Conservation (phyloP, 2,888 invertebrate genomes). For the Cotesia congregata region DNA sequence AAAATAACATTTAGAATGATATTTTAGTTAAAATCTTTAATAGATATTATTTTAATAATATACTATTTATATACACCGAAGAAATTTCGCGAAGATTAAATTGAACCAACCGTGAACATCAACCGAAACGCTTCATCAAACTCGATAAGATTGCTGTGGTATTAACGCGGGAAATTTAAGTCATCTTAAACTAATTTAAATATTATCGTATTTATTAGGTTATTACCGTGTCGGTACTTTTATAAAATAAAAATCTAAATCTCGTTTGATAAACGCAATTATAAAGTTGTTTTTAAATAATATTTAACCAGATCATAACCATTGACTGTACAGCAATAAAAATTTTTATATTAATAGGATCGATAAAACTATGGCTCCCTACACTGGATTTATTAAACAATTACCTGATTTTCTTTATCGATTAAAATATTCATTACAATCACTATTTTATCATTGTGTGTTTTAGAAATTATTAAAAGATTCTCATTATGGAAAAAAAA, state of each 20-base stretch:
- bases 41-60: constrained; percentile 13
- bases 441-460: not conserved
- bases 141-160: constrained; percentile 53
- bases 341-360: not conserved
- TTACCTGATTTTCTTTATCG: not conserved
- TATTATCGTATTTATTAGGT: not conserved
- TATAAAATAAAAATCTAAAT: not conserved
- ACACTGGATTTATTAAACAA: not conserved
- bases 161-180: constrained; percentile 57
- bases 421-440: not conserved
- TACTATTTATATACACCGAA: not conserved
- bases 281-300: not conserved
- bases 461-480: not conserved
- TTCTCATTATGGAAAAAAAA: not conserved
- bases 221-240: not conserved
- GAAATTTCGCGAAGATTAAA: not conserved
- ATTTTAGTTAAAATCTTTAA: not conserved
- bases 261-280: not conserved
- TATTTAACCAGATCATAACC: not conserved
- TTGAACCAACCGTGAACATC: constrained; percentile 32
- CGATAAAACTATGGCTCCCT: not conserved
- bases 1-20: not conserved
- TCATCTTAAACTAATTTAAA: constrained; percentile 55
- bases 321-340: not conserved
- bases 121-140: constrained; percentile 48